Evolutionary conservation across 2,113 vertebrate species (phyloP).

Genomic region (Nesospiza acunhae): DNA sequence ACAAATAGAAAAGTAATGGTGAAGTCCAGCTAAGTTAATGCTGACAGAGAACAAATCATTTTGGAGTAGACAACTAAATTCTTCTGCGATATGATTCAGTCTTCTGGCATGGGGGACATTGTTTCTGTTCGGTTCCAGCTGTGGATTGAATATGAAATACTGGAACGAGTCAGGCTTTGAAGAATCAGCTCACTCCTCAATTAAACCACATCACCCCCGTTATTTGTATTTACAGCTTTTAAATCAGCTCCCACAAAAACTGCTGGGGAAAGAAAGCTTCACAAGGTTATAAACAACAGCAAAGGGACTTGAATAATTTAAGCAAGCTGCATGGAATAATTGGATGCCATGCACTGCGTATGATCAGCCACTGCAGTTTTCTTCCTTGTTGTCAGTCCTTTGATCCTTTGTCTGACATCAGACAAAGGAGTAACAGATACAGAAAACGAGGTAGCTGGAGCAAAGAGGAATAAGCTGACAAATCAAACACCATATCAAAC

Average conservation of each 20-base stretch:
- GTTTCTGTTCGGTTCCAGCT: neutral
- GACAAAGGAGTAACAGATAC: neutral
- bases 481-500: neutral
- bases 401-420: neutral
- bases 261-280: neutral
- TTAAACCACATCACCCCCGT: neutral
- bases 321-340: slow-evolving; percentile 10
- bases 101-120: neutral
- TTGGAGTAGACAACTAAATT: neutral
- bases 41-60: slow-evolving; percentile 1
- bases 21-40: slow-evolving; percentile 37
- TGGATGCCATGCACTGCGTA: neutral
- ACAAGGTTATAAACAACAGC: neutral
- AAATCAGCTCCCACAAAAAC: neutral
- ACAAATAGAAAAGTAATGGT: slow-evolving; percentile 48
- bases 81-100: neutral
- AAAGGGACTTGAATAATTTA: slow-evolving; percentile 2
- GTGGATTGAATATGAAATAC: neutral
- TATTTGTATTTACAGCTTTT: neutral
- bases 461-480: neutral
- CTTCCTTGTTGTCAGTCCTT: neutral
- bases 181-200: neutral
- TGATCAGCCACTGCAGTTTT: neutral
- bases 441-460: neutral
- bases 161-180: neutral